A percentile compares a stretch with the other conserved stretches of the same genome.
These are phyloP conservation scores for Mus musculus DNA, from an alignment of 2,113 vertebrate species.

Conservation along the genomic window DNA sequence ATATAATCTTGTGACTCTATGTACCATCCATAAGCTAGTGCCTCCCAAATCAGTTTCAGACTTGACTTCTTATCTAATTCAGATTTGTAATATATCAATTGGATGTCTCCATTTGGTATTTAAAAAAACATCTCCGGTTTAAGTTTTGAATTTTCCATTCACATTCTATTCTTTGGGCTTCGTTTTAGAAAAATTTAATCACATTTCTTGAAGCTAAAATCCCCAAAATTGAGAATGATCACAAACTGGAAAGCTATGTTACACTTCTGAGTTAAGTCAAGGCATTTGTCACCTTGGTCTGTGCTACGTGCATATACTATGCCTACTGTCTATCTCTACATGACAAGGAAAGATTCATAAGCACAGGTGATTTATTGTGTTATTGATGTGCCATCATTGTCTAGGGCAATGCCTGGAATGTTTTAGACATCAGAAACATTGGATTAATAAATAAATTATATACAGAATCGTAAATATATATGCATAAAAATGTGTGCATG, in stretches of 20 bases:
- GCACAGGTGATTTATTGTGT: background rate
- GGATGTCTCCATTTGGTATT: background rate
- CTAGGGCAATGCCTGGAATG: background rate
- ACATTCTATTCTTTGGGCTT: background rate
- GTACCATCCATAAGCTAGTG: background rate
- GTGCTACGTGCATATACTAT: background rate
- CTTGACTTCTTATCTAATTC: background rate
- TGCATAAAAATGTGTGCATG: background rate
- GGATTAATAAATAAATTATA: background rate
- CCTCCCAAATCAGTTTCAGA: conserved; percentile 2
- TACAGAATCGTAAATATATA: background rate
- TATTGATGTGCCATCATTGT: background rate
- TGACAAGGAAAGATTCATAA: background rate
- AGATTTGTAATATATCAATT: background rate
- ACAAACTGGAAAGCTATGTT: background rate
- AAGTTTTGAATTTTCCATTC: background rate
- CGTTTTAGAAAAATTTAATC: background rate
- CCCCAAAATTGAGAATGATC: background rate
- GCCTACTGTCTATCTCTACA: background rate
- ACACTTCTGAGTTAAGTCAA: background rate
- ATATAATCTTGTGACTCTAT: background rate
- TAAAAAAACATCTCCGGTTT: background rate
- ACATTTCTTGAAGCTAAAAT: background rate
- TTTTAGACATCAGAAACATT: background rate
- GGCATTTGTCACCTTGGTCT: background rate